phyloP scores from a whole-genome alignment of 2,797 vertebrate species.

The Sebastiscus tertius region DNA sequence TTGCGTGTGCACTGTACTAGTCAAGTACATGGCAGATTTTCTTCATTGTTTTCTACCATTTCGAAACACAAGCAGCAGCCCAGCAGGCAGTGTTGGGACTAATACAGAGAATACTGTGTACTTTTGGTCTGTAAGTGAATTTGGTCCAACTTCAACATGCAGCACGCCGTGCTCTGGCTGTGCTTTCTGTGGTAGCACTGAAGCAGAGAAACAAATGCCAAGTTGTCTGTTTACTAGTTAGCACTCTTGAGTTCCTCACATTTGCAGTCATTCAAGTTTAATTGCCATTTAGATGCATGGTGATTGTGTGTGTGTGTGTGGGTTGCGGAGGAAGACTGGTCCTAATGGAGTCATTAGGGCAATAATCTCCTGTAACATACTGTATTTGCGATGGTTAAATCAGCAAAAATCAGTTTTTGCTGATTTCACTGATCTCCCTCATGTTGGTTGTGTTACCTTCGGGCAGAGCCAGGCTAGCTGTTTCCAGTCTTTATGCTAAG shows the following conservation, averaged over 20 bases:
- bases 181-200: constrained; percentile 12
- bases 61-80: constrained; percentile 18
- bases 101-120: constrained; percentile 33
- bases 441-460: background rate
- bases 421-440: background rate
- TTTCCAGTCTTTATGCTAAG: background rate
- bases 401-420: background rate
- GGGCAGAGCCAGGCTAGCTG: background rate
- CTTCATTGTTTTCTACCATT: constrained; percentile 33
- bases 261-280: constrained; percentile 25
- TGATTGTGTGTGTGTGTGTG: background rate
- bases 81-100: constrained; percentile 33
- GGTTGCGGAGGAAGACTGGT: background rate
- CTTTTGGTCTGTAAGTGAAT: constrained; percentile 30
- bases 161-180: constrained; percentile 34
- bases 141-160: constrained; percentile 19
- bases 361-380: background rate
- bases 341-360: background rate
- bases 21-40: constrained; percentile 9
- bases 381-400: background rate
- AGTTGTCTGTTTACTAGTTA: constrained; percentile 42
- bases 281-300: constrained; percentile 7
- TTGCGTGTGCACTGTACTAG: background rate
- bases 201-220: constrained; percentile 38
- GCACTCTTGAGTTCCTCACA: constrained; percentile 30